Evolutionary conservation across 2,797 vertebrate genomes (phyloP).

Genomic region (Acipenser oxyrinchus): DNA sequence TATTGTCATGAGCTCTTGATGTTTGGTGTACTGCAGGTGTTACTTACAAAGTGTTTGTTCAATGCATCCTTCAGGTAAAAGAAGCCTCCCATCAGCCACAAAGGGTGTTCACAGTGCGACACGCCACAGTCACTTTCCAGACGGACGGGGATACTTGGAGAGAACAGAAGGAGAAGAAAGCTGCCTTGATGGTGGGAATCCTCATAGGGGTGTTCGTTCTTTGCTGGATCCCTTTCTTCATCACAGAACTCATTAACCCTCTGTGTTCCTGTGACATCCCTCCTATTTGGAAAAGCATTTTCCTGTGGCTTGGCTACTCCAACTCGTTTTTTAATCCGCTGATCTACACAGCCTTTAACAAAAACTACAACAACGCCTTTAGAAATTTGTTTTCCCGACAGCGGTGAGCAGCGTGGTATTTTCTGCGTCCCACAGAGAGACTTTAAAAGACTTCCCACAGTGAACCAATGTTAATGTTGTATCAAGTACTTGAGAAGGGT

Average conservation of each 20-base stretch:
- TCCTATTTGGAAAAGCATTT: slow-evolving; percentile 88
- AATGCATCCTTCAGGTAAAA: slow-evolving; percentile 62
- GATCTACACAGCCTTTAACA: slow-evolving; percentile 96
- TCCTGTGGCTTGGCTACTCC: slow-evolving; percentile 95
- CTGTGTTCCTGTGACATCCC: slow-evolving; percentile 86
- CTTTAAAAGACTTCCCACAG: no score
- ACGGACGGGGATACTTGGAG: slow-evolving; percentile 84
- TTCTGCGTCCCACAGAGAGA: neutral
- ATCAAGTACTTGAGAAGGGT: no score
- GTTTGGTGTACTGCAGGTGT: no score
- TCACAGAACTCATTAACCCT: slow-evolving; percentile 84
- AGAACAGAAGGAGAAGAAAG: slow-evolving; percentile 89
- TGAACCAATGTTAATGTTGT: no score
- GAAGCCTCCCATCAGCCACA: slow-evolving; percentile 71
- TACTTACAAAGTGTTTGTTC: no score
- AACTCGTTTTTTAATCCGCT: slow-evolving; percentile 98
- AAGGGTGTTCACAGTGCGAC: slow-evolving; percentile 79
- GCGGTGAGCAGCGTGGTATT: slow-evolving; percentile 45
- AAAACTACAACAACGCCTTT: slow-evolving; percentile 94
- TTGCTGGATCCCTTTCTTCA: slow-evolving; percentile 97
- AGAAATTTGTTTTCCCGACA: slow-evolving; percentile 84
- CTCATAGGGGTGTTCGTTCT: slow-evolving; percentile 90
- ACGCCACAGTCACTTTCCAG: slow-evolving; percentile 84
- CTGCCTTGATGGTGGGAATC: slow-evolving; percentile 91
- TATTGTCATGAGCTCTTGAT: no score